phyloP scores from a whole-genome alignment of 1,140 invertebrate species.

The Diorhabda elongata region DNA sequence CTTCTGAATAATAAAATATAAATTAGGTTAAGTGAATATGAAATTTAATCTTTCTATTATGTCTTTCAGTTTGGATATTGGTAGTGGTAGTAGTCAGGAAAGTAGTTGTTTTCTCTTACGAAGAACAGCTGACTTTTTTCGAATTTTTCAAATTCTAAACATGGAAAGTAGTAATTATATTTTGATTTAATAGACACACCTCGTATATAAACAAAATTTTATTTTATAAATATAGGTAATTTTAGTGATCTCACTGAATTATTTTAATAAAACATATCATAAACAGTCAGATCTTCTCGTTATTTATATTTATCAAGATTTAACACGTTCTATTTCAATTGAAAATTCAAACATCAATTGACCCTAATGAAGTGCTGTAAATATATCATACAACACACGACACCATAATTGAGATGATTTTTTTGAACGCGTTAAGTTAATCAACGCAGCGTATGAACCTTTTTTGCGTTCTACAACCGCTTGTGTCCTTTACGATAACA shows the following conservation, averaged over 20 bases:
- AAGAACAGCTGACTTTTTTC: too few relatives aligned
- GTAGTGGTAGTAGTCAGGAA: too few relatives aligned
- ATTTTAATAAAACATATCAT: background rate
- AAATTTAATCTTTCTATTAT: too few relatives aligned
- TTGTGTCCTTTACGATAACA: background rate
- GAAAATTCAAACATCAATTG: background rate
- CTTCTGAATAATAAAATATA: too few relatives aligned
- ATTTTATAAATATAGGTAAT: too few relatives aligned
- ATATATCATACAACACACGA: conserved; percentile 2
- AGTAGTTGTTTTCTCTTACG: too few relatives aligned
- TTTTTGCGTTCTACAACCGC: conserved; percentile 1
- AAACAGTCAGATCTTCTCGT: background rate
- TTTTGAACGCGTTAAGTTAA: background rate
- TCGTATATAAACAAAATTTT: too few relatives aligned
- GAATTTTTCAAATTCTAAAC: too few relatives aligned
- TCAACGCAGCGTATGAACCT: background rate
- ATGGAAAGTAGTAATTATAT: too few relatives aligned
- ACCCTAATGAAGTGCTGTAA: conserved; percentile 2
- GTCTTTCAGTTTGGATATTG: too few relatives aligned
- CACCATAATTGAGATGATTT: conserved; percentile 2
- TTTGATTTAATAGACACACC: too few relatives aligned
- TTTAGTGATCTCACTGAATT: background rate
- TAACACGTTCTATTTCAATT: background rate
- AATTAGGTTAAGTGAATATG: too few relatives aligned
- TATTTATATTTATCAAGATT: background rate